Base-by-base conservation (phyloP, 2,797 vertebrate genomes). In the Margarornis squamiger region DNA sequence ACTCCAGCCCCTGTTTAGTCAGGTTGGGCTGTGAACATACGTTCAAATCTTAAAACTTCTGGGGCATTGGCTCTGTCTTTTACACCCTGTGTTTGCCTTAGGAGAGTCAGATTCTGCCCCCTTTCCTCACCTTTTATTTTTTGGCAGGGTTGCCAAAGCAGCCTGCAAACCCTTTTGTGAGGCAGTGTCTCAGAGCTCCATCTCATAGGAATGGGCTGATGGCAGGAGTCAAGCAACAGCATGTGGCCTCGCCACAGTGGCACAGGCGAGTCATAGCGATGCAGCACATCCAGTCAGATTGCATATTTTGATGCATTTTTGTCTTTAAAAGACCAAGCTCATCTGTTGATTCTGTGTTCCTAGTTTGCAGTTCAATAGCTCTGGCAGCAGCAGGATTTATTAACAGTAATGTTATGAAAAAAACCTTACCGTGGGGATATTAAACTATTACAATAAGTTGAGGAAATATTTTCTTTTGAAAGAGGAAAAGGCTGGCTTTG, bases 401-500 rank as follows among this genome's bases (percentile, higher is more conserved):
- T 83, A 94, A 80, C 49, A 83, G 76, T 48, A 86, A 79, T 3
- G 19, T 75, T 66, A 49, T 6, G 3, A 73, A 71, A 80, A 78
- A 82, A 68, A 19, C 43, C 43, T 61, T 71, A 43, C 72, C 0
- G 0, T 0, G 0, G 70, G 72, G 62, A 72, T 92, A 72, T 90
- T 83, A 72, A 93, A 72, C 72, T 78, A 20, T 91, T 90, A 77
- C 55, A 89, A 49, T 78, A 93, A 94, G 61, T 92, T 77, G 88
- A 85, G 72, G 92, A 91, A 96, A 91, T 92, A 75, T 75, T 96
- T 94, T 93, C 62, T 75, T 94, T 93, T 49, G 51, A 52, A 75
- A 38, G 79, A 93, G 92, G 91, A 93, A 83, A 88, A 92, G 61
- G 58, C 93, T 81, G 76, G 39, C 82, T 96, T 93, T 96, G 79